These are phyloP conservation scores for Agrochola circellaris DNA, from an alignment of 2,888 invertebrate species.

Conservation along the genomic window DNA sequence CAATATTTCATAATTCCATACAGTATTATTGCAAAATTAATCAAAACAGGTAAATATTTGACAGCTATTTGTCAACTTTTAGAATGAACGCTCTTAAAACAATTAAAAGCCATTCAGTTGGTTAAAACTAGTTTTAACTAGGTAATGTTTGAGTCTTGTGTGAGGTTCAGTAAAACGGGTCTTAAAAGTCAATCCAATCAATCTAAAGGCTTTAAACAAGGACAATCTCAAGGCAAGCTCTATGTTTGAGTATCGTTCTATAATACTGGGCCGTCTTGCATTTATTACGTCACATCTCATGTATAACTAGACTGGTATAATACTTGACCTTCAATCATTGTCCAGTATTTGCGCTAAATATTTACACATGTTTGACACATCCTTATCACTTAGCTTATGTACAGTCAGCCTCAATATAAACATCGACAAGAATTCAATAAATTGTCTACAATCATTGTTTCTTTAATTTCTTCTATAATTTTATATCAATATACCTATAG, in stretches of 20 bases:
- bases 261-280: background rate
- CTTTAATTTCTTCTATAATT: background rate
- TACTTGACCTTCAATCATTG: slow-evolving; percentile 14
- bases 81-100: too few species aligned
- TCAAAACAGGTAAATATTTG: too few species aligned
- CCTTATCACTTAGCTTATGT: background rate
- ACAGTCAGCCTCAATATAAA: background rate
- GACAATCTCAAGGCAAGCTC: background rate
- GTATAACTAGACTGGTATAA: background rate
- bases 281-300: background rate
- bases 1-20: too few species aligned
- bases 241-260: background rate
- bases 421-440: background rate
- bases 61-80: too few species aligned
- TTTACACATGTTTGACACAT: slow-evolving; percentile 13
- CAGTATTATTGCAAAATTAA: too few species aligned
- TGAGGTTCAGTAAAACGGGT: background rate
- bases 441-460: background rate
- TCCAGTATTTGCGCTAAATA: slow-evolving; percentile 21
- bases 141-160: background rate
- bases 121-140: background rate
- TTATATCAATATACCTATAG: background rate
- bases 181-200: background rate
- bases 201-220: background rate
- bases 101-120: background rate